phyloP scores from a whole-genome alignment of 2,113 vertebrate species.

The Leptobrachium leishanense region DNA sequence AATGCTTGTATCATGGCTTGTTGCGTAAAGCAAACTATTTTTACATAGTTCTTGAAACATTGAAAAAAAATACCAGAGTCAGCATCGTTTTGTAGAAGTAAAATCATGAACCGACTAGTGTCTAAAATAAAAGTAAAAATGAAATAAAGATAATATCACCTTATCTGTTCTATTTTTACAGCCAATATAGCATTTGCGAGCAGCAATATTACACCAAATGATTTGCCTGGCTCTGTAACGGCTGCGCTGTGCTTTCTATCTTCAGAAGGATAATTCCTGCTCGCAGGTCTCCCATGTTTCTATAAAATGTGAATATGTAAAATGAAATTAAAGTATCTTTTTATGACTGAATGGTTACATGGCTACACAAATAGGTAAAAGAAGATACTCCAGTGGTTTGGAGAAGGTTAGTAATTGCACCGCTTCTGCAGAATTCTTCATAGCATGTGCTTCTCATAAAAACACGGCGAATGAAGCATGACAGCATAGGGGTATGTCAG shows the following conservation, averaged over 20 bases:
- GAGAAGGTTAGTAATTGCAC: slow-evolving; percentile 50
- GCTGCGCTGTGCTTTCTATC: slow-evolving; percentile 1
- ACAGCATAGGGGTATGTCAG: background rate
- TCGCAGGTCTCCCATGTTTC: slow-evolving; percentile 53
- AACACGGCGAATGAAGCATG: slow-evolving; percentile 42
- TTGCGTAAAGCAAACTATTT: too few relatives aligned
- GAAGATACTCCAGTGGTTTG: slow-evolving; percentile 41
- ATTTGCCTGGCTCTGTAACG: slow-evolving; percentile 39
- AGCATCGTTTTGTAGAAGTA: too few relatives aligned
- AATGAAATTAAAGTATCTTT: slow-evolving; percentile 61
- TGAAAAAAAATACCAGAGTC: too few relatives aligned
- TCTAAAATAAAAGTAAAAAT: too few relatives aligned
- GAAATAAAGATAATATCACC: too few relatives aligned
- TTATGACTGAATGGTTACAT: slow-evolving; percentile 57
- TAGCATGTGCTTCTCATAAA: slow-evolving; percentile 10
- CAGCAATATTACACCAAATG: too few relatives aligned
- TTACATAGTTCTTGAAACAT: too few relatives aligned
- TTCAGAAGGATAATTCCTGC: slow-evolving; percentile 44
- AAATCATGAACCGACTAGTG: too few relatives aligned
- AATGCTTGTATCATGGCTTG: too few relatives aligned
- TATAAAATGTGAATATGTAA: slow-evolving; percentile 61
- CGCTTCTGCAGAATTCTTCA: slow-evolving; percentile 30
- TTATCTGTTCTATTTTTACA: too few relatives aligned
- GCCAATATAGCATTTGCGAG: too few relatives aligned
- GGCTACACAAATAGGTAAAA: slow-evolving; percentile 53